Percentiles rank a stretch among this genome's conserved stretches.
These are phyloP conservation scores for Ploceus nigricollis DNA, from an alignment of 2,113 vertebrate genomes.

Conservation along the genomic window DNA sequence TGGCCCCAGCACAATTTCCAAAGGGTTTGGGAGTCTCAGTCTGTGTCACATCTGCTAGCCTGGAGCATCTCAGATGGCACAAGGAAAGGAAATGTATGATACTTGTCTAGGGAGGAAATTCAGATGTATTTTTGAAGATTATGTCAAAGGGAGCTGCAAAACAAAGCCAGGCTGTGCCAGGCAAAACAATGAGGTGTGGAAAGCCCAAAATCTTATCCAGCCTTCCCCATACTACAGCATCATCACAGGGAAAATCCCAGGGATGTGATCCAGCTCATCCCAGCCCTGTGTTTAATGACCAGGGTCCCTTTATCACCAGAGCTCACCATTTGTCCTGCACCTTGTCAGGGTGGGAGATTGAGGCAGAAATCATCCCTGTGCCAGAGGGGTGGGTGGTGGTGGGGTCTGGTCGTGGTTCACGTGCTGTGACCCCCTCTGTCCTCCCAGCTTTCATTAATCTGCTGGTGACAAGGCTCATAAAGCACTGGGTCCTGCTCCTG, in stretches of 20 bases:
- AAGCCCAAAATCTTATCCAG: background rate
- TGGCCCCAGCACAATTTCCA: background rate
- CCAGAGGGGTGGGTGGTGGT: background rate
- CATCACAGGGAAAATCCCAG: background rate
- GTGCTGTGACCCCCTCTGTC: background rate
- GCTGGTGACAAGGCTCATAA: background rate
- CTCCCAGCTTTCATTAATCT: conserved; percentile 11
- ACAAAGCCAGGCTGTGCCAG: background rate
- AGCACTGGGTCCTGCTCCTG: background rate
- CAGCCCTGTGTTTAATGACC: background rate
- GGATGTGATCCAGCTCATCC: background rate
- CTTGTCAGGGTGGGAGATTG: conserved; percentile 16
- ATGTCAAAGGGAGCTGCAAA: background rate
- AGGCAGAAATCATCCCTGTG: conserved; percentile 3
- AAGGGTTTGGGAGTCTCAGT: background rate
- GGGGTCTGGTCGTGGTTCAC: background rate
- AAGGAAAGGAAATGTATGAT: background rate
- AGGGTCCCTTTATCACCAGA: background rate
- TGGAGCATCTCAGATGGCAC: background rate
- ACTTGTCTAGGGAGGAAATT: background rate
- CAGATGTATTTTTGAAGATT: background rate
- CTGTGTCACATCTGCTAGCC: background rate
- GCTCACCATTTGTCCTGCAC: background rate
- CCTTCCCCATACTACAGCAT: background rate
- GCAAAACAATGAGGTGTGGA: background rate